Percentiles rank a stretch among this genome's conserved stretches.
These are phyloP conservation scores for Drosophila sechellia DNA, from an alignment of 1,140 invertebrate genomes.

Conservation along the genomic window DNA sequence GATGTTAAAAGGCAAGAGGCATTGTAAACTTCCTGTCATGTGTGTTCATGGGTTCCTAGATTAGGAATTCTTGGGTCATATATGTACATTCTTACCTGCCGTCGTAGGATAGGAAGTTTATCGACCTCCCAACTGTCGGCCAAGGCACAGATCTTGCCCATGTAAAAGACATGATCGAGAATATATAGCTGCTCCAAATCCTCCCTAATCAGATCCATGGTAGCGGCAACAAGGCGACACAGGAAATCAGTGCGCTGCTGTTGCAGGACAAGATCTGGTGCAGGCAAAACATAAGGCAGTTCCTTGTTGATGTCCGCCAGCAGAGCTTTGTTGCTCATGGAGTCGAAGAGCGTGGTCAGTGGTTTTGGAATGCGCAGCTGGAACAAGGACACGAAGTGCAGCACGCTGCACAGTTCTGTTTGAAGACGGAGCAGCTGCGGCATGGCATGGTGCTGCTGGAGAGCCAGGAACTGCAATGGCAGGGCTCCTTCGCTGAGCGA, in stretches of 20 bases:
- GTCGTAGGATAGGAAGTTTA: conserved; percentile 84
- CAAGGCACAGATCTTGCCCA: conserved; percentile 89
- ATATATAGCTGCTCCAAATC: conserved; percentile 86
- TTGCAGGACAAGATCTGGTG: conserved; percentile 85
- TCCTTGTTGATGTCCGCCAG: conserved; percentile 86
- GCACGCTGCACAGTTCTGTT: conserved; percentile 89
- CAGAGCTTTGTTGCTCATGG: conserved; percentile 86
- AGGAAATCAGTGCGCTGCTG: conserved; percentile 87
- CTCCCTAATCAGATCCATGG: conserved; percentile 87
- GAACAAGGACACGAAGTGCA: conserved; percentile 92
- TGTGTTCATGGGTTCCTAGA: not conserved
- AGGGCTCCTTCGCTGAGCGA: conserved; percentile 88
- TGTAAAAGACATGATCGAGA: conserved; percentile 88
- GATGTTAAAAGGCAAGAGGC: not conserved
- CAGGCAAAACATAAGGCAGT: conserved; percentile 82
- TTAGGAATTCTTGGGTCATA: not conserved
- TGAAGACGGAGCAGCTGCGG: conserved; percentile 91
- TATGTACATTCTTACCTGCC: conserved; percentile 86
- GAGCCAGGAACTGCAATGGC: conserved; percentile 90
- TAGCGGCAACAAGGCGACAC: conserved; percentile 87
- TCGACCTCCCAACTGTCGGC: conserved; percentile 93
- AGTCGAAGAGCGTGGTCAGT: conserved; percentile 91
- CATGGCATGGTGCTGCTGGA: conserved; percentile 90
- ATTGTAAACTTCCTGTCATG: not conserved
- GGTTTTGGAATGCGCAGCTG: conserved; percentile 90